A percentile compares a stretch with the other conserved stretches of the same genome.
Evolutionary conservation across 2,797 vertebrate genomes (phyloP).

Genomic region (Phaenicophaeus curvirostris): DNA sequence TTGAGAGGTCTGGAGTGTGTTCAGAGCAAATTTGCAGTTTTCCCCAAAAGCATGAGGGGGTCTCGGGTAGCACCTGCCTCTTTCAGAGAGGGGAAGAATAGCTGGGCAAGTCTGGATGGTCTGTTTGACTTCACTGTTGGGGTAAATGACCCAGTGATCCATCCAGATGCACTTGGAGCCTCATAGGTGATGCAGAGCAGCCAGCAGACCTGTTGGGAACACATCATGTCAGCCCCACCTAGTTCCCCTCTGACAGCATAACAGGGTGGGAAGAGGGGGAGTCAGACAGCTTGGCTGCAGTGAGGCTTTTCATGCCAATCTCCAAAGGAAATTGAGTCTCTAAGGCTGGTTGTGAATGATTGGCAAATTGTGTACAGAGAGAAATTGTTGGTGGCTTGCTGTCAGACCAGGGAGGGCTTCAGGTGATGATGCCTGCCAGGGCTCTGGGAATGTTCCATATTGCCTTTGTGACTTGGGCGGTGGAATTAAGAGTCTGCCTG

Average conservation of each 20-base stretch:
- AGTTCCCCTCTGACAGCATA: neutral
- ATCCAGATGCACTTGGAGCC: accelerated
- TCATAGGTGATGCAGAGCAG: neutral
- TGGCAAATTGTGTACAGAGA: neutral
- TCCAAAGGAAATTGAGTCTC: neutral
- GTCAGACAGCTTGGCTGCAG: neutral
- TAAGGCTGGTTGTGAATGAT: neutral
- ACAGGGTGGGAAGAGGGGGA: neutral
- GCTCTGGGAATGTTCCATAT: neutral
- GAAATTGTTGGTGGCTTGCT: neutral
- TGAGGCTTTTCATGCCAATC: neutral
- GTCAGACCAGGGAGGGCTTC: neutral
- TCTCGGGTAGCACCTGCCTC: neutral
- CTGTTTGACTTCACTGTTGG: neutral
- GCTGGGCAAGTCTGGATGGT: neutral
- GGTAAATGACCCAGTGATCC: neutral
- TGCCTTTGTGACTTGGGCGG: neutral
- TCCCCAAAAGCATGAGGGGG: neutral
- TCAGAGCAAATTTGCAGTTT: neutral
- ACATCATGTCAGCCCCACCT: neutral
- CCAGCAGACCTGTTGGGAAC: neutral
- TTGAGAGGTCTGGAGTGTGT: neutral
- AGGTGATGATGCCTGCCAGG: neutral
- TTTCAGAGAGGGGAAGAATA: neutral
- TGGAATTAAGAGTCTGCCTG: neutral